Evolutionary conservation across 2,113 vertebrate species (phyloP), one percentile per base, ranked within the genome.

Genomic region (Brachyhypopomus gauderio): DNA sequence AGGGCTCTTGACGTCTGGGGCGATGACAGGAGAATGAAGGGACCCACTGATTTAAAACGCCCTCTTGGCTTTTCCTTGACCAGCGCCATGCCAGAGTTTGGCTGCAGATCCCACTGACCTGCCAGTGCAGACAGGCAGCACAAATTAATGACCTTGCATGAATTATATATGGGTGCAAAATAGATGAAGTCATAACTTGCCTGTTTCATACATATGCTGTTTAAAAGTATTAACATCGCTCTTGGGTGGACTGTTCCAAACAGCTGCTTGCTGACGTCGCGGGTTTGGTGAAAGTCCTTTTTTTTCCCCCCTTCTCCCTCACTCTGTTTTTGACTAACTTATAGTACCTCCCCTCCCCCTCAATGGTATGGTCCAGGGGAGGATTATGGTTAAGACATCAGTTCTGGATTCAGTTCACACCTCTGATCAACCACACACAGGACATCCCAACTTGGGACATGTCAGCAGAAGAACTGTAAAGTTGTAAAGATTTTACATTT

Each of bases 141-240:
- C 76, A 80, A 76, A 88, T 89, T 85, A 90, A 89, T 86, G 73
- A 84, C 73, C 63, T 78, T 84, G 64, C 85, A 81, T 87, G 83
- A 91, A 89, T 90, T 88, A 87, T 88, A 90, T 83, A 88, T 89
- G 85, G 84, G 83, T 89, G 87, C 85, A 90, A 52, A 89, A 90
- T 89, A 85, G 83, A 90, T 90, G 86, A 90, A 88, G 87, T 89
- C 87, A 88, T 90, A 88, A 90, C 88, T 78, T 76, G 67, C 76
- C 45, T 72, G 79, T 89, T 90, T 91, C 88, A 88, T 88, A 90
- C 83, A 87, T 79, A 89, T 87, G 74, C 81, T 75, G 87, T 84
- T 85, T 84, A 88, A 86, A 88, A 88, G 83, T 86, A 81, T 88
- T 87, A 87, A 85, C 70, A 81, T 1, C 8, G 83, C 76, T 60